Evolutionary conservation across 2,888 invertebrate genomes (phyloP), one percentile per base, ranked within the genome.

Genomic region (Creontiades dilutus): DNA sequence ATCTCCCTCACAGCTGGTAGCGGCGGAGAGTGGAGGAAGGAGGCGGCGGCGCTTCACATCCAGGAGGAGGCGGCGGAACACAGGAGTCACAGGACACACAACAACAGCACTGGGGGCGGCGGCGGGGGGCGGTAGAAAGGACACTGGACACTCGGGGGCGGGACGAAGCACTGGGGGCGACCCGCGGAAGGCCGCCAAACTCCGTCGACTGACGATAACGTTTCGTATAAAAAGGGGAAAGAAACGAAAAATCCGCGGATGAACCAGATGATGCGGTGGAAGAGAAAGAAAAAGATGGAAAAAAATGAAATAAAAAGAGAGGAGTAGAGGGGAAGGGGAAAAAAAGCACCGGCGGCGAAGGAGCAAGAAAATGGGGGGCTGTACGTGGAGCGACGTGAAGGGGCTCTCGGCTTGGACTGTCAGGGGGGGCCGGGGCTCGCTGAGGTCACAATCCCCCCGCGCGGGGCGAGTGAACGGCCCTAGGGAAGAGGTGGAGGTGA

Each of bases 321-420:
- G 13, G n/a, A 19, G 11, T 9, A 75, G 16, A 28, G 37, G 19
- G 9, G 37, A 76, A 23, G 9, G 27, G 46, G 46, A 78, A 7
- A 46, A 68, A 68, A 52, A 52, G 5, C 37, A 19, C 68, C 68
- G 37, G 37, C 78, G 78, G 78, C 78, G 78, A 11, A 78, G 16
- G 37, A 47, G 28, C 46, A 78, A 46, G 47, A 78, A 78, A 78
- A 78, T 5, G 78, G 78, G 78, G 78, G 78, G 78, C 16, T 47
- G 16, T 1, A 19, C 47, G 37, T 47, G 47, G 78, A 78, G 12
- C 78, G 78, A 78, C 78, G 78, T 78, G 78, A 78, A 78, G 78
- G 78, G 78, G 78, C 78, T 46, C 78, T 78, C 78, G 78, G 78
- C 28, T 46, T 47, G 78, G 46, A 78, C 78, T 78, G 78, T 46